Conservation (phyloP, 2,113 vertebrate species). For the Sceloporus tristichus region DNA sequence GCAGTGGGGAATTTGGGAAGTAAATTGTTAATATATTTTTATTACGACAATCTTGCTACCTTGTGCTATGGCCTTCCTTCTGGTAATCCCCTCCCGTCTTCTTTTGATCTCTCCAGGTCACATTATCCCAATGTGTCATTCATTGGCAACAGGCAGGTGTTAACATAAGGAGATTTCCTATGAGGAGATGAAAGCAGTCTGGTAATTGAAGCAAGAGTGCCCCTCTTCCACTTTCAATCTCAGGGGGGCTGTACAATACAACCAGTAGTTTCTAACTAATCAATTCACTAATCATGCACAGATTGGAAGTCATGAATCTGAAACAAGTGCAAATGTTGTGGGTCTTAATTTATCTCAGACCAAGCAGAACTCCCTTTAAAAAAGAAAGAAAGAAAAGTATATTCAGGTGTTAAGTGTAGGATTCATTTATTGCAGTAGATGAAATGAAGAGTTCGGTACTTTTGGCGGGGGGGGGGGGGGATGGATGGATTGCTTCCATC, state of each 20-base stretch:
- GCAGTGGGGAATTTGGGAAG: not conserved
- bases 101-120: not conserved
- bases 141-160: not conserved
- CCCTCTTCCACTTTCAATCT: not conserved
- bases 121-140: not conserved
- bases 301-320: not conserved
- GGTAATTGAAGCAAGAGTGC: not conserved
- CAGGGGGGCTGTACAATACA: not conserved
- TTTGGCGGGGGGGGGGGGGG: too few relatives aligned
- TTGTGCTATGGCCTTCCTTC: too few relatives aligned
- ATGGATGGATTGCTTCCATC: not conserved
- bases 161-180: slow-evolving; percentile 7
- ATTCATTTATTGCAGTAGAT: not conserved
- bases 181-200: not conserved
- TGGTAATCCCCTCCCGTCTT: not conserved
- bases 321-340: slow-evolving; percentile 5
- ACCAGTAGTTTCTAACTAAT: slow-evolving; percentile 12
- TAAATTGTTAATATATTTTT: not conserved
- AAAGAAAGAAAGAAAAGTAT: not conserved
- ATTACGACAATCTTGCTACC: not conserved
- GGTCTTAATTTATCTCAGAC: not conserved
- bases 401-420: slow-evolving; percentile 4
- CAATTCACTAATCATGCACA: slow-evolving; percentile 24
- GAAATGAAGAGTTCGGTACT: not conserved
- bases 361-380: not conserved